Evolutionary conservation across 2,113 vertebrate genomes (phyloP).

Genomic region (Maccullochella peelii): DNA sequence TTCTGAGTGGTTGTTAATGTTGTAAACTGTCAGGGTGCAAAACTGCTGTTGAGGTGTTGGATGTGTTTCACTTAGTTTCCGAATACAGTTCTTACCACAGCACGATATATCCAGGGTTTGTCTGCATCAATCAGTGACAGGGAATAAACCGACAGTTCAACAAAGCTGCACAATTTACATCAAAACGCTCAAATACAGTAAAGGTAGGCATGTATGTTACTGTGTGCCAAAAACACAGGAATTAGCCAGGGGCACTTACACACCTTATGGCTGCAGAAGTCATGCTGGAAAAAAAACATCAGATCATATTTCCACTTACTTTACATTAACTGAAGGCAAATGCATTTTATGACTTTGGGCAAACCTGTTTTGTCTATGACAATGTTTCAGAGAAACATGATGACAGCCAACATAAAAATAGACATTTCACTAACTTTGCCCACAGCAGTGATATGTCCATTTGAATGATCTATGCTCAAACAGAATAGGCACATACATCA

Average conservation of each 20-base stretch:
- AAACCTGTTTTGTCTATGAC: neutral
- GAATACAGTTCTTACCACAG: slow-evolving; percentile 8
- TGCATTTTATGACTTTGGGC: neutral
- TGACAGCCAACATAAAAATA: neutral
- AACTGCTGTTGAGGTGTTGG: neutral
- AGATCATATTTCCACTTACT: neutral
- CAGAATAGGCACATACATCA: neutral
- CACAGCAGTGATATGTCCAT: neutral
- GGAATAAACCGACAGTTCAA: neutral
- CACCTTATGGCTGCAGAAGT: neutral
- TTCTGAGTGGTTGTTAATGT: neutral
- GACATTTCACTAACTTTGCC: neutral
- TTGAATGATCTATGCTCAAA: neutral
- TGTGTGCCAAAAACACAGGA: slow-evolving; percentile 1
- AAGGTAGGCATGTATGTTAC: neutral
- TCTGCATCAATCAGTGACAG: neutral
- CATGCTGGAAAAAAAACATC: neutral
- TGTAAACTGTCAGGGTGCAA: neutral
- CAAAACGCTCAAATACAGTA: neutral
- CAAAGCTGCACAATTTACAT: neutral
- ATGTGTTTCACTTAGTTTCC: slow-evolving; percentile 9
- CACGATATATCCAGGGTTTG: neutral
- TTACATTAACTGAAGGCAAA: neutral
- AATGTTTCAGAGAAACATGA: neutral
- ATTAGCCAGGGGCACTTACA: neutral